Evolutionary conservation across 2,113 vertebrate genomes (phyloP).

Genomic region (Rhynchopsitta pachyrhyncha): DNA sequence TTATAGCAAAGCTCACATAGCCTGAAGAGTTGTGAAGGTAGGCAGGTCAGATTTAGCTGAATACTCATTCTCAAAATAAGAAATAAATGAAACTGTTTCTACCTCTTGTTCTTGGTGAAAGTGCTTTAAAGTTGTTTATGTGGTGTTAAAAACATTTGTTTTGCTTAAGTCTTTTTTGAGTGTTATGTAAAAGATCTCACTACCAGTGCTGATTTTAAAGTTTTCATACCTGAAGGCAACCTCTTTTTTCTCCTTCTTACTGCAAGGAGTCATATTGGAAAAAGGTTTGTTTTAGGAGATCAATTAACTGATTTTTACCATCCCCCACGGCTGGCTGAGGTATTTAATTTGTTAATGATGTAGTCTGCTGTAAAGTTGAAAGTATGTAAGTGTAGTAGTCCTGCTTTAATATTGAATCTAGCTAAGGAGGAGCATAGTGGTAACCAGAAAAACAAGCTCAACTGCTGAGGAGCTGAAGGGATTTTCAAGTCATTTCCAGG

Average conservation of each 20-base stretch:
- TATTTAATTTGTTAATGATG: background rate
- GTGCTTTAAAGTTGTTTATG: background rate
- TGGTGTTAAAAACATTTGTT: background rate
- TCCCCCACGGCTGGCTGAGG: background rate
- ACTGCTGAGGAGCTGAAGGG: background rate
- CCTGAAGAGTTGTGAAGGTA: background rate
- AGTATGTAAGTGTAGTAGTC: background rate
- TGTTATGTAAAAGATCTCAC: background rate
- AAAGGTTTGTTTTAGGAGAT: background rate
- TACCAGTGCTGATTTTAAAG: background rate
- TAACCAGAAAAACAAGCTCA: background rate
- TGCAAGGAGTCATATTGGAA: background rate
- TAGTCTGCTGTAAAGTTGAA: background rate
- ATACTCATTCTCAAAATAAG: background rate
- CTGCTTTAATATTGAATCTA: background rate
- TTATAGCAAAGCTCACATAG: background rate
- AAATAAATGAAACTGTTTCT: background rate
- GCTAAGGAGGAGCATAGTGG: background rate
- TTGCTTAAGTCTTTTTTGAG: background rate
- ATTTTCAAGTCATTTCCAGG: background rate
- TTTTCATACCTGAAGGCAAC: background rate
- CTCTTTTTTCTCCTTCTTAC: background rate
- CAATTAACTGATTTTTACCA: background rate
- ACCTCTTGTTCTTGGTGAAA: background rate
- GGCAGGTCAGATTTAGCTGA: background rate